Evolutionary conservation across 2,113 vertebrate genomes (phyloP).

Genomic region (Mormyrus lacerda): DNA sequence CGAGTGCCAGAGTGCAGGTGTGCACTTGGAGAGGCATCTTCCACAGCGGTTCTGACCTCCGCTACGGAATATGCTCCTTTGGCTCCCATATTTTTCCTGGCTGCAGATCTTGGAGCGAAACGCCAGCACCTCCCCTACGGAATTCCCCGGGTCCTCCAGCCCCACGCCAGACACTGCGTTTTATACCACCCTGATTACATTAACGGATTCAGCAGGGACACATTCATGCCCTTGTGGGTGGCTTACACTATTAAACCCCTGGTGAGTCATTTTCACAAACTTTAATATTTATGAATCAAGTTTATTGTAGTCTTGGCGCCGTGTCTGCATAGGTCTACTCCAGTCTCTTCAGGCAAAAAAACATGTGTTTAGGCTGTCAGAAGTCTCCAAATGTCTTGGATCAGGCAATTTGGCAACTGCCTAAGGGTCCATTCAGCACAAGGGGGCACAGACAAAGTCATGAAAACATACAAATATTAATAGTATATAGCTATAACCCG

Average conservation of each 20-base stretch:
- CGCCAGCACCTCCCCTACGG: constrained; percentile 58
- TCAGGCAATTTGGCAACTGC: not conserved
- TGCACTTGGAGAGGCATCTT: not conserved
- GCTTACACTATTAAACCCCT: constrained; percentile 51
- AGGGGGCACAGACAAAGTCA: not conserved
- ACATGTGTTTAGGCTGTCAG: not conserved
- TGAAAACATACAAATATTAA: not conserved
- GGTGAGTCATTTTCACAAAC: constrained; percentile 43
- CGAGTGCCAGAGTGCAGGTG: not conserved
- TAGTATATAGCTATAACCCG: no score
- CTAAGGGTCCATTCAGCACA: not conserved
- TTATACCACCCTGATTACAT: constrained; percentile 53
- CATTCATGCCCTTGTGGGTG: constrained; percentile 63
- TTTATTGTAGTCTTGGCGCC: not conserved
- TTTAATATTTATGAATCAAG: not conserved
- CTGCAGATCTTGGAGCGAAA: not conserved
- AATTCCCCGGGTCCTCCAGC: constrained; percentile 48
- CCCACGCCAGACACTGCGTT: constrained; percentile 47
- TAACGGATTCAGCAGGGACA: constrained; percentile 58
- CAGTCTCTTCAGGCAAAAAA: not conserved
- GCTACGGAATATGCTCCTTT: not conserved
- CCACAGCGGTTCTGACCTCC: not conserved
- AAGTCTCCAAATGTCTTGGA: not conserved
- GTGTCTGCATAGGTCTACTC: not conserved
- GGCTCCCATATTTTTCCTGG: not conserved